These are phyloP conservation scores for Hylia prasina DNA, from an alignment of 2,113 vertebrate genomes.

Conservation along the genomic window DNA sequence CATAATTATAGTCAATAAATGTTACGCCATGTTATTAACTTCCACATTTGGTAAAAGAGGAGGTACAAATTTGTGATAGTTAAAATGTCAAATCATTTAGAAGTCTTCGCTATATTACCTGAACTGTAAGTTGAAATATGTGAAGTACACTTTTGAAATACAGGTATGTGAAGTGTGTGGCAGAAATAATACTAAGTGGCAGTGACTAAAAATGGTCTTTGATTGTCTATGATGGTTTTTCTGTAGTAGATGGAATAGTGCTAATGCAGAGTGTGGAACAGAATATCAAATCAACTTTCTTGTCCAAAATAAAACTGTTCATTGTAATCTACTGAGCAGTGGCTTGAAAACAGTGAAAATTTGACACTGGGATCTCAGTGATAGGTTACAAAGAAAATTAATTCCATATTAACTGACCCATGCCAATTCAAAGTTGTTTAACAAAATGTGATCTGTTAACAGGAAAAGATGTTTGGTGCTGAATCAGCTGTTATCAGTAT, in stretches of 20 bases:
- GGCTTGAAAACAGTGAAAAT: neutral
- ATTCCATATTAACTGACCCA: neutral
- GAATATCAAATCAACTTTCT: neutral
- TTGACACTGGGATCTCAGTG: neutral
- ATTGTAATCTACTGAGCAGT: neutral
- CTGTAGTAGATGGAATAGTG: neutral
- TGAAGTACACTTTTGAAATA: neutral
- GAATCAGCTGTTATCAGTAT: neutral
- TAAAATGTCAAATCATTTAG: neutral
- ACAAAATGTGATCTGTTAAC: neutral
- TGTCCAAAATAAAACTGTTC: neutral
- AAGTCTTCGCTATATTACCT: neutral
- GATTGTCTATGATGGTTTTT: neutral
- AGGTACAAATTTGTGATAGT: neutral
- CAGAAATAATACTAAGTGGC: neutral
- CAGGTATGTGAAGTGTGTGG: neutral
- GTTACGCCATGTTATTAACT: neutral
- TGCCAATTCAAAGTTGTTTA: neutral
- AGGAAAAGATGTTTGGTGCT: neutral
- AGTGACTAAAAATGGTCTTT: neutral
- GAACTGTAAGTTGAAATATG: neutral
- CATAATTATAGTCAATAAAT: neutral
- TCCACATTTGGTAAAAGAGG: neutral
- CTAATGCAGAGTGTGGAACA: neutral
- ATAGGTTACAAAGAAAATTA: neutral